phyloP scores from a whole-genome alignment of 2,888 invertebrate genomes.

The Xanthia togata region DNA sequence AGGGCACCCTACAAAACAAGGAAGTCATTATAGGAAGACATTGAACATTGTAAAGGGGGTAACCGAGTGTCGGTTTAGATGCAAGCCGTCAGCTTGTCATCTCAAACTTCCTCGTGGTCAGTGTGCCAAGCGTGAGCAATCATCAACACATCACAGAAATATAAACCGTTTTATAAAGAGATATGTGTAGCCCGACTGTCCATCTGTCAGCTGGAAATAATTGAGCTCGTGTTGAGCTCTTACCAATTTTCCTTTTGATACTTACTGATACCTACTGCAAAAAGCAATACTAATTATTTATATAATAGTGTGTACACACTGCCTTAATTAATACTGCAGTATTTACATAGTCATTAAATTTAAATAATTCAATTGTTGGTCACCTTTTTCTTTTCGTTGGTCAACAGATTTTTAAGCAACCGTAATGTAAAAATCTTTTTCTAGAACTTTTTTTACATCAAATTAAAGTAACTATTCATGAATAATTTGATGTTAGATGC shows the following conservation, averaged over 20 bases:
- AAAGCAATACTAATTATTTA: slow-evolving; percentile 26
- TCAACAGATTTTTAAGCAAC: too few species aligned
- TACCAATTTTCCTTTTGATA: slow-evolving; percentile 23
- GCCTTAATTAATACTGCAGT: slow-evolving; percentile 14
- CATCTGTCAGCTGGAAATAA: slow-evolving; percentile 51
- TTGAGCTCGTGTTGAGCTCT: slow-evolving; percentile 34
- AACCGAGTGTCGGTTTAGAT: slow-evolving; percentile 68
- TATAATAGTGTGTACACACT: neutral
- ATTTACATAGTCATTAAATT: slow-evolving; percentile 15
- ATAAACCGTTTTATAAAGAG: slow-evolving; percentile 69
- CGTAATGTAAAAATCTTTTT: too few species aligned
- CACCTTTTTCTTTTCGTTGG: too few species aligned
- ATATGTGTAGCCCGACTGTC: slow-evolving; percentile 36
- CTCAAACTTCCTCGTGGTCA: slow-evolving; percentile 77
- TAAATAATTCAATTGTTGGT: slow-evolving; percentile 21
- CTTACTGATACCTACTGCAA: slow-evolving; percentile 12
- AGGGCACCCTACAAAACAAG: slow-evolving; percentile 34
- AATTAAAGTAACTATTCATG: too few species aligned
- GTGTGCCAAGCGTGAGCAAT: slow-evolving; percentile 82
- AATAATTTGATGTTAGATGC: too few species aligned
- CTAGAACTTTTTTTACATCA: too few species aligned
- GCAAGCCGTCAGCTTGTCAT: slow-evolving; percentile 77
- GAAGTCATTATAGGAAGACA: slow-evolving; percentile 46
- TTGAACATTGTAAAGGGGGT: slow-evolving; percentile 59
- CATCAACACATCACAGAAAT: slow-evolving; percentile 72